These are phyloP conservation scores for Sibirionetta formosa DNA, from an alignment of 2,797 vertebrate species.

Conservation along the genomic window DNA sequence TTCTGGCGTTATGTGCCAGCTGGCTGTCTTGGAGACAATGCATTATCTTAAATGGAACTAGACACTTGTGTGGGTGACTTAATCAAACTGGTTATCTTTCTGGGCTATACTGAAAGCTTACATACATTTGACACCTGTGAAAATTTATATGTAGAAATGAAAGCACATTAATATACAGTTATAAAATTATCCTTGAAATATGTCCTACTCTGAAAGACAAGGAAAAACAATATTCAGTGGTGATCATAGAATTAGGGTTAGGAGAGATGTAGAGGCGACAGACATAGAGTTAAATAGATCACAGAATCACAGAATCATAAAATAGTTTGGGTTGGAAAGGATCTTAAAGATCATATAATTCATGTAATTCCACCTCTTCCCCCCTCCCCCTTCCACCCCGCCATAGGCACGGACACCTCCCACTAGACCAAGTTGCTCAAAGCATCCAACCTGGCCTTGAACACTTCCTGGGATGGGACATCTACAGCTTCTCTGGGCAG, in stretches of 20 bases:
- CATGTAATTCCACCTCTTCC: too few relatives aligned
- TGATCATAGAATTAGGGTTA: background rate
- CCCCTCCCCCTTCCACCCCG: too few relatives aligned
- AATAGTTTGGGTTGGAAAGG: too few relatives aligned
- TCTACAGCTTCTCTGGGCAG: too few relatives aligned
- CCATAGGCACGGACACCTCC: too few relatives aligned
- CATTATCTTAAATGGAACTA: background rate
- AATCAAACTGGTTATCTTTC: background rate
- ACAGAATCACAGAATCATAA: too few relatives aligned
- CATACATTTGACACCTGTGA: background rate
- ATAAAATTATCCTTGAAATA: background rate
- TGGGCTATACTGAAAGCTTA: background rate
- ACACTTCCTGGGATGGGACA: too few relatives aligned
- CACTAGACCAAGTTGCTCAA: too few relatives aligned
- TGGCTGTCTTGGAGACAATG: background rate
- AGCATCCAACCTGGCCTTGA: too few relatives aligned
- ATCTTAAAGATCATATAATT: too few relatives aligned
- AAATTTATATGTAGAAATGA: background rate
- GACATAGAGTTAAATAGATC: background rate
- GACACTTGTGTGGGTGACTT: background rate
- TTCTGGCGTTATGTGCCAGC: rapidly evolving
- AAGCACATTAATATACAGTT: background rate
- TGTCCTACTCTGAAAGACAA: background rate
- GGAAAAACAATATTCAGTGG: background rate
- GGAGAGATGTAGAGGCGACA: rapidly evolving